phyloP scores from a whole-genome alignment of 2,113 vertebrate species.

The Varanus komodoensis region DNA sequence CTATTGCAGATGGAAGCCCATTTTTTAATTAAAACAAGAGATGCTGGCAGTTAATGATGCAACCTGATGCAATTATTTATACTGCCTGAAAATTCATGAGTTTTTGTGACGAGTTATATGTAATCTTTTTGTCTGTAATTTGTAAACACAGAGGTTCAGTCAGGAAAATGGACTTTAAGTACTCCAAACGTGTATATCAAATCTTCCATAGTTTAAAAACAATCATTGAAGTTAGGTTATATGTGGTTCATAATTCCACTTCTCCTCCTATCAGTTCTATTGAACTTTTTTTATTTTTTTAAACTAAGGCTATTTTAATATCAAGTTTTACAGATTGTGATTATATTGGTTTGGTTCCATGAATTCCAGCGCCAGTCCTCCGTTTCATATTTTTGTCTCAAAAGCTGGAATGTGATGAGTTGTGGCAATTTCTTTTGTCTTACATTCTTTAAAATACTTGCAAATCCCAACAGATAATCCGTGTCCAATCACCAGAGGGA shows the following conservation, averaged over 20 bases:
- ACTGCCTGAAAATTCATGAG: background rate
- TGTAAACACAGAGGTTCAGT: conserved; percentile 26
- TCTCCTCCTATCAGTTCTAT: too few species aligned
- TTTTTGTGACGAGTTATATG: accelerated
- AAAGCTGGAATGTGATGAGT: background rate
- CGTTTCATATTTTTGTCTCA: background rate
- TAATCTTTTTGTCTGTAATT: background rate
- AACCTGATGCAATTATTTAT: background rate
- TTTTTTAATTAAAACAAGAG: accelerated
- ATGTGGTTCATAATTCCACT: background rate
- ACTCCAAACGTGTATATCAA: background rate
- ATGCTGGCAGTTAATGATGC: conserved; percentile 19
- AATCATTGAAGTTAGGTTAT: accelerated
- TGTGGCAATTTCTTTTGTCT: background rate
- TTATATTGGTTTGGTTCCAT: background rate
- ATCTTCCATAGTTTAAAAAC: background rate
- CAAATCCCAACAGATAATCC: conserved; percentile 82
- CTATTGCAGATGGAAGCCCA: background rate
- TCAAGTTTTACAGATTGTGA: background rate
- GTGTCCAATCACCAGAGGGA: conserved; percentile 95
- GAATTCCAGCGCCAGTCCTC: background rate
- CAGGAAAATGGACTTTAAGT: background rate
- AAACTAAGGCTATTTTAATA: background rate
- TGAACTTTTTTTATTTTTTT: background rate
- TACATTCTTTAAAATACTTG: background rate